Evolutionary conservation across 2,113 vertebrate genomes (phyloP).

Genomic region (Meriones unguiculatus): DNA sequence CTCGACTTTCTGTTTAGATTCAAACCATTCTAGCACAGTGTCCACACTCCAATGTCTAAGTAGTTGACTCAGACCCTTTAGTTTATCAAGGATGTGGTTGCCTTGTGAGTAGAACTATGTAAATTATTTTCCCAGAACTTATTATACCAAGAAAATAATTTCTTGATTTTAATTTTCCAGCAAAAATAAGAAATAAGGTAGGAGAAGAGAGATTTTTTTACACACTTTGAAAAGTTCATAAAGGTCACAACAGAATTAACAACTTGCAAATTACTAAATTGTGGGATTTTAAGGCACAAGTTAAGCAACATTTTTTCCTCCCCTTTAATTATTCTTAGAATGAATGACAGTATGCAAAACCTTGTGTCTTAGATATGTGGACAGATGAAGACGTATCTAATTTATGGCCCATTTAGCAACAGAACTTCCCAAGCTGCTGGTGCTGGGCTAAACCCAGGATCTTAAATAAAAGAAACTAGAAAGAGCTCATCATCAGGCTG

Average conservation of each 20-base stretch:
- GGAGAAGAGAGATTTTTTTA: not conserved
- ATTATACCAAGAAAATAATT: not conserved
- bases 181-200: not conserved
- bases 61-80: not conserved
- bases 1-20: not conserved
- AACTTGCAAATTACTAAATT: not conserved
- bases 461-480: not conserved
- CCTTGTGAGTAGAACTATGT: not conserved
- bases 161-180: conserved; percentile 7
- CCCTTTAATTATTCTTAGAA: not conserved
- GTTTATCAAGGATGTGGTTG: not conserved
- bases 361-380: not conserved
- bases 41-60: not conserved
- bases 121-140: conserved; percentile 14
- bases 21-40: not conserved
- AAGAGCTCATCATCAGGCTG: not conserved
- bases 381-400: not conserved
- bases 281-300: not conserved
- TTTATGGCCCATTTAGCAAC: not conserved
- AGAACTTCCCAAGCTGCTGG: not conserved
- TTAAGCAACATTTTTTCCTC: not conserved
- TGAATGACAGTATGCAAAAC: not conserved
- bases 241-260: not conserved
- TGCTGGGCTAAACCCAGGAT: not conserved
- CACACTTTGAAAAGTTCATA: not conserved